These are phyloP conservation scores for Onchidella celtica DNA, from an alignment of 2,888 invertebrate species.

Conservation along the genomic window DNA sequence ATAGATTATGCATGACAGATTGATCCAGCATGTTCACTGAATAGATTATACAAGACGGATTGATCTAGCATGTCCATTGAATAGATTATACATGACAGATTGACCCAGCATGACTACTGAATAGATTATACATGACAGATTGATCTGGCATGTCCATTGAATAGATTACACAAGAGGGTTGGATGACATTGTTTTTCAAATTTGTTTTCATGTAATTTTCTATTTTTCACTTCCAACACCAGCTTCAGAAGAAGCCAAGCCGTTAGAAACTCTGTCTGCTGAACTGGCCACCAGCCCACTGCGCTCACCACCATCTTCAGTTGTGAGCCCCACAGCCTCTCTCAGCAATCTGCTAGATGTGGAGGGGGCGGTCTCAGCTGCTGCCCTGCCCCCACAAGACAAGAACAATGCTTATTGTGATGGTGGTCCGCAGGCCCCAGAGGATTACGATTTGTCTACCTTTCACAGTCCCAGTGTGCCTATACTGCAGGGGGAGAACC, in stretches of 20 bases:
- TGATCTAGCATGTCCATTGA: no score
- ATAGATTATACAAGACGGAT: no score
- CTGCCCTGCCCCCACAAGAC: background rate
- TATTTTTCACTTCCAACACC: no score
- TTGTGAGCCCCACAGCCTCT: conserved; percentile 24
- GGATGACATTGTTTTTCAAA: no score
- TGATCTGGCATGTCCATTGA: no score
- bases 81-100: no score
- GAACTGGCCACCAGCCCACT: background rate
- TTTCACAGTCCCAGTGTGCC: conserved; percentile 28
- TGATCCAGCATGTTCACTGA: no score
- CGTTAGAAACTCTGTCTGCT: conserved; percentile 39
- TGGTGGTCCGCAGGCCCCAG: conserved; percentile 1
- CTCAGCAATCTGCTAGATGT: conserved; percentile 36
- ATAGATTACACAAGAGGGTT: no score
- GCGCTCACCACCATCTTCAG: background rate
- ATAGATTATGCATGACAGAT: no score
- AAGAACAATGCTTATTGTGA: conserved; percentile 6
- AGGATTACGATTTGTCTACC: conserved; percentile 9
- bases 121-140: no score
- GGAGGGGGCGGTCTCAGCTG: conserved; percentile 16
- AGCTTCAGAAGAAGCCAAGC: conserved; percentile 48
- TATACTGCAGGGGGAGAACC: conserved; percentile 12
- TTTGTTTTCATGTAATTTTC: no score
- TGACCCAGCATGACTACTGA: no score